These are phyloP conservation scores for Megaleporinus macrocephalus DNA, from an alignment of 2,113 vertebrate species.

Conservation along the genomic window DNA sequence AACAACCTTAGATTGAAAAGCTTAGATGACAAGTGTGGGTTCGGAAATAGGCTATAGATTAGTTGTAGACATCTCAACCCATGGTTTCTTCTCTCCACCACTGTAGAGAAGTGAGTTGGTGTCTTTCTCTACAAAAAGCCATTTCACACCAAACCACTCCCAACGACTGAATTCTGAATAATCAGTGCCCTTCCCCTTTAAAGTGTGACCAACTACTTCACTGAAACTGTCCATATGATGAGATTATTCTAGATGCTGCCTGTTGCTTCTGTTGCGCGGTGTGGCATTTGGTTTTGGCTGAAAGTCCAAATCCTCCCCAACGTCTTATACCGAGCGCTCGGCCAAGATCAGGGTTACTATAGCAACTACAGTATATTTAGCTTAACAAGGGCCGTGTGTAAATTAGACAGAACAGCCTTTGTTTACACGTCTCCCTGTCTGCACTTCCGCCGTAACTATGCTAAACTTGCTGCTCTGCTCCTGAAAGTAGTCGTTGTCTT, in stretches of 20 bases:
- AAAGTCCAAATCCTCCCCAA: constrained; percentile 5
- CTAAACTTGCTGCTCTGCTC: background rate
- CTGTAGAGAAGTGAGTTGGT: too few relatives aligned
- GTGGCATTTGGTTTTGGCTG: background rate
- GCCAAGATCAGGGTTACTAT: constrained; percentile 42
- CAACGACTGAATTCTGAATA: too few relatives aligned
- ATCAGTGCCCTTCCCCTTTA: too few relatives aligned
- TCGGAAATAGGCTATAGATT: too few relatives aligned
- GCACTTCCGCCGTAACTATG: background rate
- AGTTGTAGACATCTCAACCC: too few relatives aligned
- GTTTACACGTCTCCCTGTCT: background rate
- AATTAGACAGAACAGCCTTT: constrained; percentile 35
- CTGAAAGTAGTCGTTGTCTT: background rate
- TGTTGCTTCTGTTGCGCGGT: constrained; percentile 6
- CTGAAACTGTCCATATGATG: background rate
- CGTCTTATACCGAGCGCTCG: constrained; percentile 12
- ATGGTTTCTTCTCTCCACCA: too few relatives aligned
- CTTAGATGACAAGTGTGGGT: too few relatives aligned
- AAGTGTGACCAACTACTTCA: background rate
- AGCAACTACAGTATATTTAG: constrained; percentile 44
- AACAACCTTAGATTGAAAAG: too few relatives aligned
- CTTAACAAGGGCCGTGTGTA: constrained; percentile 38
- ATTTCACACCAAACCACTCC: too few relatives aligned
- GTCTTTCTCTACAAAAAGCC: too few relatives aligned
- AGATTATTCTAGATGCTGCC: background rate